Base-by-base conservation (phyloP, 2,113 vertebrate species). In the Anoplopoma fimbria region DNA sequence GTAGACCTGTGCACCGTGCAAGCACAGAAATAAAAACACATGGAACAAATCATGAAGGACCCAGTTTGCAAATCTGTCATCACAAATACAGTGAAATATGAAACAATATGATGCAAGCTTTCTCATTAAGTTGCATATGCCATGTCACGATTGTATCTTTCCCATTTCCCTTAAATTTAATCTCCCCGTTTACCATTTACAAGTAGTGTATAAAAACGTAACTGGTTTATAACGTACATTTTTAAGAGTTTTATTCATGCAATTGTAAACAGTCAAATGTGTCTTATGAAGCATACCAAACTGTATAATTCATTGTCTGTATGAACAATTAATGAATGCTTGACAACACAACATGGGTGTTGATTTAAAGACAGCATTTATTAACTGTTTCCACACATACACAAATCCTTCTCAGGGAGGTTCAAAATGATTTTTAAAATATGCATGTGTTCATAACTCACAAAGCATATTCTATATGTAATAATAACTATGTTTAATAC, bases 31-130 rank as follows among this genome's bases (percentile, higher is more conserved):
- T 53, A 68, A 45, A 57, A 76, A 51, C 3, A 10, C 31, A 71
- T 5, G n/a, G n/a, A 70, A 45, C 9, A n/a, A 82, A 88, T 81
- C 85, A 80, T 77, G 71, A 86, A 75, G 84, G 31, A 64, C 23
- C 38, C 36, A 79, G 80, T 86, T 79, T 75, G 17, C 64, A 67
- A 75, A 69, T 81, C 40, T 77, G 57, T 61, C 49, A 33, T 47
- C 51, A 68, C 23, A 53, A 78, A 71, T 51, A n/a, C 62, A 51
- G 34, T 63, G 40, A 90, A 88, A 82, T n/a, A 31, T 77, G 42
- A 74, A 81, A 80, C 67, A 84, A 82, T 87, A 29, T 31, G 58
- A 33, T 31, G 23, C 15, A 34, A 33, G 27, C 13, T 13, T 14
- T 60, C 47, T n/a, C 23, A 19, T 17, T 70, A 1, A 45, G 13